Evolutionary conservation across 2,797 vertebrate species (phyloP).

Genomic region (Myioborus miniatus): DNA sequence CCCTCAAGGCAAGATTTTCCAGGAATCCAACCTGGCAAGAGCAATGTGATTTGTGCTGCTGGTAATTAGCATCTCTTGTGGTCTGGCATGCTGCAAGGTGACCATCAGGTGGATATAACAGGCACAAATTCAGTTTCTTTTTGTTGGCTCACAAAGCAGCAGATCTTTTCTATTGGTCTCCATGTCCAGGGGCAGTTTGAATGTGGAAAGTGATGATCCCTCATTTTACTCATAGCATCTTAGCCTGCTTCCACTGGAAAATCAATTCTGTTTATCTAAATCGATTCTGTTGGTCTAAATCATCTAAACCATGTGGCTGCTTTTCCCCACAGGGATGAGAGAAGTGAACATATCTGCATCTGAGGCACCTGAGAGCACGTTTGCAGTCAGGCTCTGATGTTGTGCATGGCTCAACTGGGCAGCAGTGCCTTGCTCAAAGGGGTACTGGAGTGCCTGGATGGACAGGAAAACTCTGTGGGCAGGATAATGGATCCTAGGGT

Average conservation of each 20-base stretch:
- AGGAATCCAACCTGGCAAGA: background rate
- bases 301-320: background rate
- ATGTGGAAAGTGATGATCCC: background rate
- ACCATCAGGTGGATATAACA: background rate
- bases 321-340: background rate
- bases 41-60: background rate
- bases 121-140: background rate
- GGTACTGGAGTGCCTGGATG: background rate
- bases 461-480: background rate
- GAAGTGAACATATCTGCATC: background rate
- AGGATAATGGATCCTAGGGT: background rate
- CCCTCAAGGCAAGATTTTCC: slow-evolving; percentile 2
- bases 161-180: background rate
- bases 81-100: background rate
- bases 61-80: background rate
- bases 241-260: background rate
- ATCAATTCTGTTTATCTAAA: background rate
- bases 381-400: background rate
- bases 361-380: background rate
- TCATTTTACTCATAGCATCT: background rate
- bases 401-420: background rate
- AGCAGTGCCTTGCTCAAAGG: background rate
- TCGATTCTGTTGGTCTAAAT: background rate
- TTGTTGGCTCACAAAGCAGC: background rate
- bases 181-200: background rate